A percentile compares a stretch with the other conserved stretches of the same genome.
Evolutionary conservation across 2,113 vertebrate genomes (phyloP).

Genomic region (Puffinus mauretanicus): DNA sequence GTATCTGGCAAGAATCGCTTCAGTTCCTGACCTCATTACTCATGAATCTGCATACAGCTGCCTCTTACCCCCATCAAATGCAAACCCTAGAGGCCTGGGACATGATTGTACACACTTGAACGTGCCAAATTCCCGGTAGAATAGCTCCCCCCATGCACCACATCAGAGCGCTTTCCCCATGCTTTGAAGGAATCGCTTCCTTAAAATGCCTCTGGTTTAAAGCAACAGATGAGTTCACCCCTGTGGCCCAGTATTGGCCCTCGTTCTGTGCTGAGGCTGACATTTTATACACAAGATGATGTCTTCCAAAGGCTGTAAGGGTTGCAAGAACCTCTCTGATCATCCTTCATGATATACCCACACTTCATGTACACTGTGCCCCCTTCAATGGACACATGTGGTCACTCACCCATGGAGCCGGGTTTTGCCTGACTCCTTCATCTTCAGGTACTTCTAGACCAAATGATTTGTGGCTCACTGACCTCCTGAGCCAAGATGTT

Average conservation of each 20-base stretch:
- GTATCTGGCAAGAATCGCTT: slow-evolving; percentile 13
- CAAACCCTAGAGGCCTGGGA: slow-evolving; percentile 19
- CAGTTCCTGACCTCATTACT: slow-evolving; percentile 10
- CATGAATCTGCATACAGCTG: slow-evolving; percentile 26
- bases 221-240: slow-evolving; percentile 10
- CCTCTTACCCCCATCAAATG: slow-evolving; percentile 20
- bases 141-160: not conserved
- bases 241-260: not conserved
- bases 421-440: not conserved
- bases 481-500: not conserved
- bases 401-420: not conserved
- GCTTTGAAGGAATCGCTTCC: slow-evolving; percentile 34
- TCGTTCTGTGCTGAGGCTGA: not conserved
- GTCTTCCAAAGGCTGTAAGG: not conserved
- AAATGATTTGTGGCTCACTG: not conserved
- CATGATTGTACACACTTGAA: not conserved
- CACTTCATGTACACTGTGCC: not conserved
- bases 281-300: not conserved
- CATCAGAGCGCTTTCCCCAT: not conserved
- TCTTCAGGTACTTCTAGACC: not conserved
- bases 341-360: not conserved
- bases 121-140: not conserved
- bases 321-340: not conserved
- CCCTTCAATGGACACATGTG: fast-evolving
- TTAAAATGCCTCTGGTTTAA: slow-evolving; percentile 40